Evolutionary conservation across 2,888 invertebrate species (phyloP).

Genomic region (Branchellion lobata): DNA sequence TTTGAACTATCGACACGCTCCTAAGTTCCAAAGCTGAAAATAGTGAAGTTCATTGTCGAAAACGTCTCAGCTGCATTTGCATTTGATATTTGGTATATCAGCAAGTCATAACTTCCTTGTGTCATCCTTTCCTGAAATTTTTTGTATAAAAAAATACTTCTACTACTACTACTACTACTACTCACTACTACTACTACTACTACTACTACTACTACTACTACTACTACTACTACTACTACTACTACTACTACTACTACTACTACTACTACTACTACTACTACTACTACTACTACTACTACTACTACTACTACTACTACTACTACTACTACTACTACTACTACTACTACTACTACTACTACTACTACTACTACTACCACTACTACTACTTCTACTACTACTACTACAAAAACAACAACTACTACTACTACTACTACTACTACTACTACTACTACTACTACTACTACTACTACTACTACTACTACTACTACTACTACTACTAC

Average conservation of each 20-base stretch:
- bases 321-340: constrained; percentile 13
- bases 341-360: constrained; percentile 25
- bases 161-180: constrained; percentile 16
- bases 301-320: constrained; percentile 20
- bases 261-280: constrained; percentile 19
- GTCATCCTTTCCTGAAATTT: no score
- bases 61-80: no score
- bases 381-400: constrained; percentile 6
- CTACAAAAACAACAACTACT: neutral
- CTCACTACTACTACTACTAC: constrained; percentile 20
- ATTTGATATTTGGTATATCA: no score
- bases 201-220: constrained; percentile 23
- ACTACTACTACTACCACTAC: constrained; percentile 20
- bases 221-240: constrained; percentile 17
- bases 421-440: constrained; percentile 18
- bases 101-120: no score
- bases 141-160: constrained; percentile 5
- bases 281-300: constrained; percentile 23
- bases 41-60: no score
- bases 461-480: constrained; percentile 23
- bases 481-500: constrained; percentile 15
- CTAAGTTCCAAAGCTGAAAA: no score
- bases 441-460: constrained; percentile 23
- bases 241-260: constrained; percentile 16
- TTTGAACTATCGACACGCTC: no score